These are phyloP conservation scores for Rhagologus leucostigma DNA, from an alignment of 2,113 vertebrate genomes.

Conservation along the genomic window DNA sequence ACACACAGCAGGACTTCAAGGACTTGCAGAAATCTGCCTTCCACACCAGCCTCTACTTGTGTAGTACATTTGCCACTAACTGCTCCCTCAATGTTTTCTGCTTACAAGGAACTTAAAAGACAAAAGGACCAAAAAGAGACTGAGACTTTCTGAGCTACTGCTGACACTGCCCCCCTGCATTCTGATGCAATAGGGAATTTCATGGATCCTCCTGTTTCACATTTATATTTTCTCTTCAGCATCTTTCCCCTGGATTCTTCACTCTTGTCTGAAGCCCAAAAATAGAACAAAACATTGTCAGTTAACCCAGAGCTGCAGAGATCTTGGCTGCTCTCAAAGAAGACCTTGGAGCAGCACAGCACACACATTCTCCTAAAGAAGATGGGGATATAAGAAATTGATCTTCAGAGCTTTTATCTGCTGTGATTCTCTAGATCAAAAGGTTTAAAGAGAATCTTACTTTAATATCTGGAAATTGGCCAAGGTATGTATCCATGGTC, in stretches of 20 bases:
- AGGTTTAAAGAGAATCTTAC: constrained; percentile 62
- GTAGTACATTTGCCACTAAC: not conserved
- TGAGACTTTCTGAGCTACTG: not conserved
- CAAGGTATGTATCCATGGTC: constrained; percentile 98
- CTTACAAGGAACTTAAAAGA: not conserved
- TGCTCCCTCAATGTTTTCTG: not conserved
- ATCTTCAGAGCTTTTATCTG: not conserved
- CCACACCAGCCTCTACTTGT: not conserved
- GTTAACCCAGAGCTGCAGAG: not conserved
- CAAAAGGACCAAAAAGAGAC: not conserved
- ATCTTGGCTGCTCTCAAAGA: not conserved
- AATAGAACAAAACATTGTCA: not conserved
- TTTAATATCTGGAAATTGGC: constrained; percentile 98
- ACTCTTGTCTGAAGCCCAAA: not conserved
- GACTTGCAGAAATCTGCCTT: not conserved
- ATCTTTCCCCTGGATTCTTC: not conserved
- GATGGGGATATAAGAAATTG: not conserved
- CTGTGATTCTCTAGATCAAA: not conserved
- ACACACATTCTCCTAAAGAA: not conserved
- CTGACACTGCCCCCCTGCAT: not conserved
- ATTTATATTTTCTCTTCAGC: not conserved
- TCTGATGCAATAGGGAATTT: not conserved
- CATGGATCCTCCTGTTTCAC: not conserved
- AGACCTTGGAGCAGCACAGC: not conserved
- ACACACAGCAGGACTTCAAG: not conserved